phyloP scores from a whole-genome alignment of 2,888 invertebrate genomes.

The Petrolisthes manimaculis region DNA sequence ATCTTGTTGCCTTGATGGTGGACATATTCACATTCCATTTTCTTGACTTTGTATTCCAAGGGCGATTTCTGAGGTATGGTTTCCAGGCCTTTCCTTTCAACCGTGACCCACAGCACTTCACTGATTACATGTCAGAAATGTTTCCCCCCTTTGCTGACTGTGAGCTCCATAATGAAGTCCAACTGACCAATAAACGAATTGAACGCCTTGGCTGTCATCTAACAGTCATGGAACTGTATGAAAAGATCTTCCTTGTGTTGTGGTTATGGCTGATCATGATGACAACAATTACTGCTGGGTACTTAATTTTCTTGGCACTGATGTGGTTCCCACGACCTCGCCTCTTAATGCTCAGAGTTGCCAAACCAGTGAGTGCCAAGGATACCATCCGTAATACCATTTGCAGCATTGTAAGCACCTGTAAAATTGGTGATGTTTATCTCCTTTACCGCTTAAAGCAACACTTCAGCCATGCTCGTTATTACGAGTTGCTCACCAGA shows the following conservation, averaged over 20 bases:
- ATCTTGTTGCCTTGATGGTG: slow-evolving; percentile 59
- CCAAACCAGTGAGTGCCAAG: slow-evolving; percentile 61
- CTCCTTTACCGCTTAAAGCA: slow-evolving; percentile 63
- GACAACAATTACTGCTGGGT: slow-evolving; percentile 56
- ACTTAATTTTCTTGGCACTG: slow-evolving; percentile 60
- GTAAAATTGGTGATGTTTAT: slow-evolving; percentile 65
- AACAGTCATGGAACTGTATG: slow-evolving; percentile 65
- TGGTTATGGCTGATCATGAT: slow-evolving; percentile 64
- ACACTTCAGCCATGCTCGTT: slow-evolving; percentile 65
- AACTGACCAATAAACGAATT: slow-evolving; percentile 60
- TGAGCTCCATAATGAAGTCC: slow-evolving; percentile 55
- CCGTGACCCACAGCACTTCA: slow-evolving; percentile 59
- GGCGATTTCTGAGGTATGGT: slow-evolving; percentile 58
- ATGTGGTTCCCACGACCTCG: slow-evolving; percentile 62
- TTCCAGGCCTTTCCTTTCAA: slow-evolving; percentile 64
- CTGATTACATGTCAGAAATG: slow-evolving; percentile 64
- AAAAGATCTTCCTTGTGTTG: slow-evolving; percentile 63
- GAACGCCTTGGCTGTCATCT: slow-evolving; percentile 65
- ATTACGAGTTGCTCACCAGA: slow-evolving; percentile 61
- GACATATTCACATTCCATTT: slow-evolving; percentile 64
- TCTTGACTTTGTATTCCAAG: slow-evolving; percentile 64
- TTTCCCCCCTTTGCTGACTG: slow-evolving; percentile 65
- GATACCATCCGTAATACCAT: slow-evolving; percentile 61
- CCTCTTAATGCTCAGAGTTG: slow-evolving; percentile 52
- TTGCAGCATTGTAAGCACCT: slow-evolving; percentile 56